phyloP scores from a whole-genome alignment of 2,888 invertebrate species.

The Buathra laborator region DNA sequence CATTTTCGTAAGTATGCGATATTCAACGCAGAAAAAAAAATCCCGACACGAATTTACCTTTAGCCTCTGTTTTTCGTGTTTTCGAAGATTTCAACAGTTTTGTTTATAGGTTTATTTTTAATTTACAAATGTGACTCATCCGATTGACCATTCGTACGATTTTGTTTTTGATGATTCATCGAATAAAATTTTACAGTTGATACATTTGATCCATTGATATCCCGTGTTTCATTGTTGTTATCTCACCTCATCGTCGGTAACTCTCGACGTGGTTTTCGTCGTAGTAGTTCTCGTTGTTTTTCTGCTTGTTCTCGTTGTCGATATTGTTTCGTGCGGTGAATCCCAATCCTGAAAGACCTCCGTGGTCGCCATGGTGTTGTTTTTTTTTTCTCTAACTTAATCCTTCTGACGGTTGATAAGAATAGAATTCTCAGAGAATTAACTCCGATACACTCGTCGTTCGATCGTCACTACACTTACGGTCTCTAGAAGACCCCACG shows the following conservation, averaged over 20 bases:
- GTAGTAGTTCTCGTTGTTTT: conserved; percentile 78
- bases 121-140: not conserved
- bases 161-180: not conserved
- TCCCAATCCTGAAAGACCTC: conserved; percentile 84
- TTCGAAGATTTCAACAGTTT: no score
- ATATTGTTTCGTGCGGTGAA: conserved; percentile 80
- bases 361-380: conserved; percentile 81
- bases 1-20: no score
- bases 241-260: conserved; percentile 78
- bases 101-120: no score
- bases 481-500: conserved; percentile 6
- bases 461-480: conserved; percentile 44
- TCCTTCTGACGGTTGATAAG: conserved; percentile 20
- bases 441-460: conserved; percentile 29
- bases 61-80: no score
- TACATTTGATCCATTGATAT: not conserved
- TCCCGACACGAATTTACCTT: no score
- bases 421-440: not conserved
- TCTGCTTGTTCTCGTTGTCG: conserved; percentile 74
- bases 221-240: not conserved
- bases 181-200: not conserved
- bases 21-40: no score
- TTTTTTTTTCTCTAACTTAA: conserved; percentile 30
- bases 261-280: conserved; percentile 69
- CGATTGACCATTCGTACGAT: not conserved